Evolutionary conservation across 2,888 invertebrate species (phyloP), one percentile per base, ranked within the genome.

Genomic region (Agrilus mali): DNA sequence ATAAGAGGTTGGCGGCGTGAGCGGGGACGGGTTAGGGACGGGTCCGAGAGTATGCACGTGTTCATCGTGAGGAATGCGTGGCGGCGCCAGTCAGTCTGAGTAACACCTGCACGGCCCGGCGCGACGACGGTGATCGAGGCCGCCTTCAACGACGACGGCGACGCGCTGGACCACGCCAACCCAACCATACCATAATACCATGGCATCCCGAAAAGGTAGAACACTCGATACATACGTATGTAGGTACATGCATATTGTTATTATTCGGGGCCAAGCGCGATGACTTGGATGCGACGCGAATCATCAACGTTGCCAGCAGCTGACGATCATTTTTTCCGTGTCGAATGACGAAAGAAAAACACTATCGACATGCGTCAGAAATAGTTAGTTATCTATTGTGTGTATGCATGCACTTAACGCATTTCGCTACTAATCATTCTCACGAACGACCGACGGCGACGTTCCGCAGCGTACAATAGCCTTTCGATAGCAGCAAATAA

Each of bases 31-130:
- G 27, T 27, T 27, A 27, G 27, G 27, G 27, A 27, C 27, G 27
- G 27, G 27, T 27, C 27, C 27, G 27, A 27, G 27, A 27, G 27
- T 27, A 27, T 63, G 62, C 61, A 61, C 61, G 72, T 72, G 72
- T 69, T 61, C 64, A 61, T 59, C 58, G 57, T 54, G 55, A 60
- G 73, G 74, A 76, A 76, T 76, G 74, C 66, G 69, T 68, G 66
- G 65, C 69, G 75, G 74, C 77, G 76, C 75, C 77, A 71, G 60
- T 67, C 62, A 74, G 77, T 77, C 77, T 77, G 70, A 60, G 67
- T 67, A 75, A 75, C 77, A 77, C 75, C 75, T 76, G 76, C 75
- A 71, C 69, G 61, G 58, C 58, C 54, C 53, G 49, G 55, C 51
- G 53, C 10, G 51, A 50, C 51, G 50, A 27, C 27, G 10, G 27